These are phyloP conservation scores for Epirrhoe tristata DNA, from an alignment of 2,888 invertebrate genomes.

Conservation along the genomic window DNA sequence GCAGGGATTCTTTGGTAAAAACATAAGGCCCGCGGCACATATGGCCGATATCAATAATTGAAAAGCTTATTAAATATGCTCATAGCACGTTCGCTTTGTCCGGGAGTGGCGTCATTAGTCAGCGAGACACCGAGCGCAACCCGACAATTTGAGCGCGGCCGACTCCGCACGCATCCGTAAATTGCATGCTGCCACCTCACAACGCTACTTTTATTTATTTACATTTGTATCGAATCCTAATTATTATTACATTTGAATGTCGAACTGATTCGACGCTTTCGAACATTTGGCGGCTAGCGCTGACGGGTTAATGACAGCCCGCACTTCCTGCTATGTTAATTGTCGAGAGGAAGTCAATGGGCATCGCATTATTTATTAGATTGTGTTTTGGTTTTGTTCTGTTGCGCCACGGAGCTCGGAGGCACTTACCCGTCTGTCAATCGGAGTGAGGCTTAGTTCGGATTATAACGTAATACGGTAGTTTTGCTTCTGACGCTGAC, in stretches of 20 bases:
- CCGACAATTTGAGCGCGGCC: slow-evolving; percentile 74
- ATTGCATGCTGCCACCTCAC: slow-evolving; percentile 81
- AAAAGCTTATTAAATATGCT: slow-evolving; percentile 74
- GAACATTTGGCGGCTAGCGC: slow-evolving; percentile 74
- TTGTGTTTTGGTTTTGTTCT: slow-evolving; percentile 67
- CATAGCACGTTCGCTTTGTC: slow-evolving; percentile 67
- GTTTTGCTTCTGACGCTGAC: slow-evolving; percentile 72
- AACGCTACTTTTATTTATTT: slow-evolving; percentile 81
- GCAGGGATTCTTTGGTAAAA: slow-evolving; percentile 1
- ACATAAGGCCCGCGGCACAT: slow-evolving; percentile 61
- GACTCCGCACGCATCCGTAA: slow-evolving; percentile 67
- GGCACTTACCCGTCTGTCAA: slow-evolving; percentile 81
- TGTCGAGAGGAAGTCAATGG: slow-evolving; percentile 78
- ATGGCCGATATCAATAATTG: slow-evolving; percentile 71
- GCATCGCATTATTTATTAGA: slow-evolving; percentile 80
- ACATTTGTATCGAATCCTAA: slow-evolving; percentile 81
- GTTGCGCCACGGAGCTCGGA: slow-evolving; percentile 65
- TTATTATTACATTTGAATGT: slow-evolving; percentile 58
- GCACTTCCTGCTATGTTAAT: slow-evolving; percentile 83
- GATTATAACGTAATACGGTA: slow-evolving; percentile 85
- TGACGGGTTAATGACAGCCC: slow-evolving; percentile 83
- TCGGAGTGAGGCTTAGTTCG: slow-evolving; percentile 70
- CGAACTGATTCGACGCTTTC: slow-evolving; percentile 73
- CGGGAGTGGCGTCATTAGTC: slow-evolving; percentile 79
- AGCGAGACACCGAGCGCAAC: slow-evolving; percentile 69